Evolutionary conservation across 2,797 vertebrate species (phyloP).

Genomic region (Clarias platycephalus): DNA sequence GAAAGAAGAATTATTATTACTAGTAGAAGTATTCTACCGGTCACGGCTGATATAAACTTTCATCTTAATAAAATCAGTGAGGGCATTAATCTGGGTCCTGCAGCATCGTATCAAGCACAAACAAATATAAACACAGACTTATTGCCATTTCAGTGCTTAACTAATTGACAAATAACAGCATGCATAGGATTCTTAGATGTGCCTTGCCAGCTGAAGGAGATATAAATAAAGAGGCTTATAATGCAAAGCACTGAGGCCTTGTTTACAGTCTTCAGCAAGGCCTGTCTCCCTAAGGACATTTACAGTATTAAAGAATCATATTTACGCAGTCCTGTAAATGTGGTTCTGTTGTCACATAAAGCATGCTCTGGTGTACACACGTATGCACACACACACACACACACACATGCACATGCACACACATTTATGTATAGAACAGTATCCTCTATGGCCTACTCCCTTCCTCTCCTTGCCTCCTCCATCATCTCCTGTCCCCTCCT

Average conservation of each 20-base stretch:
- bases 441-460: constrained; percentile 62
- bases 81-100: background rate
- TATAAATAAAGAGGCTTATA: constrained; percentile 25
- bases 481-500: constrained; percentile 33
- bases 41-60: background rate
- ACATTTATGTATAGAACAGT: constrained; percentile 13
- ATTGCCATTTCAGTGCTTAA: background rate
- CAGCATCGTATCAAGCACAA: background rate
- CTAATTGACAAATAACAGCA: background rate
- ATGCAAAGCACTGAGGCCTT: background rate
- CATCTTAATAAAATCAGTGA: background rate
- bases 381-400: background rate
- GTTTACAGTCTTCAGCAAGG: constrained; percentile 8
- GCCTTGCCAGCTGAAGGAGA: constrained; percentile 12
- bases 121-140: background rate
- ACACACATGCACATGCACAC: background rate
- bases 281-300: constrained; percentile 1
- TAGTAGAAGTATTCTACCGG: background rate
- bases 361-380: background rate
- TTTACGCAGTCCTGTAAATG: constrained; percentile 5
- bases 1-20: background rate
- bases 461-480: constrained; percentile 40
- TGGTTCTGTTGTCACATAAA: constrained; percentile 2
- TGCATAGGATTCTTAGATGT: background rate
- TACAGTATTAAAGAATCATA: constrained; percentile 9